These are phyloP conservation scores for Arctopsyche grandis DNA, from an alignment of 1,140 invertebrate genomes.

Conservation along the genomic window DNA sequence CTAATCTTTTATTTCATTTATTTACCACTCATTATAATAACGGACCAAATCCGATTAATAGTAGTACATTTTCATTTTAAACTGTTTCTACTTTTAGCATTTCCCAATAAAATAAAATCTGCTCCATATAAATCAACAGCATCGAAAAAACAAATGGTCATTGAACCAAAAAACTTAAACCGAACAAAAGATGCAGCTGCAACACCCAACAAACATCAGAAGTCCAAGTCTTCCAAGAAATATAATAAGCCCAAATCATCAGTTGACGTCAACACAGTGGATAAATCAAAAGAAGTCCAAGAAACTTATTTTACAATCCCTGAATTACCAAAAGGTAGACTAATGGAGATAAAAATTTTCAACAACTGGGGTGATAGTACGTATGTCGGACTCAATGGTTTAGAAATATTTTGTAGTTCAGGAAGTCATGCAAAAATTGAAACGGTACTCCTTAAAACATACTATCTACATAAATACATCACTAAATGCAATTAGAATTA, in stretches of 20 bases:
- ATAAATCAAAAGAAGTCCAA: background rate
- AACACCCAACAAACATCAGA: background rate
- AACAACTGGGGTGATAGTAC: constrained; percentile 86
- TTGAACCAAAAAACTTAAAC: background rate
- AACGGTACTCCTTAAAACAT: constrained; percentile 65
- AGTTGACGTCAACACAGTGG: background rate
- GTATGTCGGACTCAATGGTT: constrained; percentile 82
- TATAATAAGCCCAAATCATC: background rate
- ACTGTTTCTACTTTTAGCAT: background rate
- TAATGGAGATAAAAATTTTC: constrained; percentile 75
- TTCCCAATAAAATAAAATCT: background rate
- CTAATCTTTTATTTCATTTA: too few species aligned
- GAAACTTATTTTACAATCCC: constrained; percentile 67
- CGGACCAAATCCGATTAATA: too few species aligned
- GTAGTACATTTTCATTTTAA: background rate
- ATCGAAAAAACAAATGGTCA: background rate
- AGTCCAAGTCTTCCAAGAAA: background rate
- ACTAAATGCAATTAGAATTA: background rate
- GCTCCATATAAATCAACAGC: background rate
- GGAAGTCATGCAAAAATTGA: constrained; percentile 70
- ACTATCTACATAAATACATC: background rate
- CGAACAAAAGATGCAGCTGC: background rate
- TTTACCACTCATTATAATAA: too few species aligned
- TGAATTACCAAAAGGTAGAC: constrained; percentile 75
- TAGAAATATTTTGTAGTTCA: constrained; percentile 77